A percentile compares a stretch with the other conserved stretches of the same genome.
phyloP scores from a whole-genome alignment of 2,888 invertebrate species.

The Neocrepidodera transversa region DNA sequence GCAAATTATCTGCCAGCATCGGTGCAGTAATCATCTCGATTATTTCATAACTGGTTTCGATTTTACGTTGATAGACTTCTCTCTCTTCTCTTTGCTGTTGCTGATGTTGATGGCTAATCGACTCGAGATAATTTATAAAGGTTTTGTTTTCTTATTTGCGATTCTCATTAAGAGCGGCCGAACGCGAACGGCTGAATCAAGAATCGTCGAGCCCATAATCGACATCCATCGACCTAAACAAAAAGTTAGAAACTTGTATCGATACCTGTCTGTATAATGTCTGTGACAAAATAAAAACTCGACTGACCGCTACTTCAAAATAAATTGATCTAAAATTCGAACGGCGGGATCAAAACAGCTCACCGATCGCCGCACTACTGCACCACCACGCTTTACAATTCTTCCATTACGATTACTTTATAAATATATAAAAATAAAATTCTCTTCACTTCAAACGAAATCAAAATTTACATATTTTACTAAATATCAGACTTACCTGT shows the following conservation, averaged over 20 bases:
- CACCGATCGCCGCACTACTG: conserved; percentile 19
- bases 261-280: conserved; percentile 58
- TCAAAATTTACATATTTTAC: too few species aligned
- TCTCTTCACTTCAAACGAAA: too few species aligned
- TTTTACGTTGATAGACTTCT: conserved; percentile 60
- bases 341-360: conserved; percentile 33
- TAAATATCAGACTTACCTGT: conserved; percentile 71
- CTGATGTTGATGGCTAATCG: conserved; percentile 53
- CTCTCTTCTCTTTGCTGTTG: conserved; percentile 12
- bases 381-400: not conserved
- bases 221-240: conserved; percentile 51
- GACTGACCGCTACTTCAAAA: conserved; percentile 55
- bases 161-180: conserved; percentile 56
- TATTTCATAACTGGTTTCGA: conserved; percentile 61
- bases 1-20: conserved; percentile 58
- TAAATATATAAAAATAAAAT: too few species aligned
- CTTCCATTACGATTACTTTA: not conserved
- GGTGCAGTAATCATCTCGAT: conserved; percentile 57
- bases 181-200: conserved; percentile 21
- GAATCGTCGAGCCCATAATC: conserved; percentile 45
- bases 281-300: conserved; percentile 60
- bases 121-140: conserved; percentile 59
- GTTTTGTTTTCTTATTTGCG: conserved; percentile 59
- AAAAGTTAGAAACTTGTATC: conserved; percentile 56
- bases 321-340: conserved; percentile 55